Conservation (phyloP, 2,888 invertebrate species). For the Zaprionus lineosus region DNA sequence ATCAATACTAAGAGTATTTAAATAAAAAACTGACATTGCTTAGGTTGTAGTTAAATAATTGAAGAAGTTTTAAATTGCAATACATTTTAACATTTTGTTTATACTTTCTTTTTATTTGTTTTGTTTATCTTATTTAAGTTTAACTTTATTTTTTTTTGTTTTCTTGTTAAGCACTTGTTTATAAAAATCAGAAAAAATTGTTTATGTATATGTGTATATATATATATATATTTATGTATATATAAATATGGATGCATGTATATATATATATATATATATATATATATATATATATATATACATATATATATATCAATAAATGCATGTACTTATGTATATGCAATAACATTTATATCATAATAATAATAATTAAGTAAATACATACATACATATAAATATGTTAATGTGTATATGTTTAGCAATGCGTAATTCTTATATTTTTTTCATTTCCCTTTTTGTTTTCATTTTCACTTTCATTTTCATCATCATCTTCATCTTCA, state of each 20-base stretch:
- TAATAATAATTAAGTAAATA: slow-evolving; percentile 71
- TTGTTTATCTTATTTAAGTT: slow-evolving; percentile 19
- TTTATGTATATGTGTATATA: slow-evolving; percentile 39
- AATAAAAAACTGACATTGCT: no score
- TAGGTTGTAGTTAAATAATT: no score
- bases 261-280: no score
- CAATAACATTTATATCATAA: slow-evolving; percentile 75
- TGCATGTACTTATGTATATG: slow-evolving; percentile 62
- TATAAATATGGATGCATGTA: no score
- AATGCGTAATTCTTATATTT: slow-evolving; percentile 20
- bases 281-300: slow-evolving; percentile 33
- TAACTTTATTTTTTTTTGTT: slow-evolving; percentile 3
- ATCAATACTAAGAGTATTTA: no score
- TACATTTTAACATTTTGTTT: background rate
- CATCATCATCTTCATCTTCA: no score
- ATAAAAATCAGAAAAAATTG: slow-evolving; percentile 51
- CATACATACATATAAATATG: slow-evolving; percentile 66
- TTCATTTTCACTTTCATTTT: slow-evolving; percentile 1
- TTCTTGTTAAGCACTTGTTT: slow-evolving; percentile 41
- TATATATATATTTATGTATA: slow-evolving; percentile 43
- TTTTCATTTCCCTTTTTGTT: slow-evolving; percentile 1
- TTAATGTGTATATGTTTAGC: slow-evolving; percentile 57
- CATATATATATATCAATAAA: background rate
- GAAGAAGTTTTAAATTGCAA: no score
- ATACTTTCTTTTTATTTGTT: slow-evolving; percentile 1